A percentile compares a stretch with the other conserved stretches of the same genome.
Conservation (phyloP, 2,797 vertebrate genomes). For the Sebastes nivosus region DNA sequence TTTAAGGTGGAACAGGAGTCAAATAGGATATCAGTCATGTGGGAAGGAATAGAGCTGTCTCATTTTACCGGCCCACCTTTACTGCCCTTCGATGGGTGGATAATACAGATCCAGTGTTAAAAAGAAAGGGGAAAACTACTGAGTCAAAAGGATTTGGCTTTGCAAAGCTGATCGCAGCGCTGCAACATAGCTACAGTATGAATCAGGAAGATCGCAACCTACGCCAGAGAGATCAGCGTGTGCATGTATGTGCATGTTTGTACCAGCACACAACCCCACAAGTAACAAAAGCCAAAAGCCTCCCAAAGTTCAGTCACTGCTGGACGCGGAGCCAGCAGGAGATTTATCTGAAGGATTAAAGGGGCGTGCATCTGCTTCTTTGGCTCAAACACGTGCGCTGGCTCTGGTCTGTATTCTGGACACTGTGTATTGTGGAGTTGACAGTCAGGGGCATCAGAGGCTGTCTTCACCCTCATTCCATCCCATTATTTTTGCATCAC, state of each 20-base stretch:
- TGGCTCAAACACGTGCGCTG: conserved; percentile 47
- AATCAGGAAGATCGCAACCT: conserved; percentile 21
- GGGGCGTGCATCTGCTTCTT: conserved; percentile 66
- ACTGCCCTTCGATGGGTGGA: conserved; percentile 23
- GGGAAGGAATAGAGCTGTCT: conserved; percentile 19
- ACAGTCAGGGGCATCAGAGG: conserved; percentile 13
- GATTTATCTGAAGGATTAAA: conserved; percentile 79
- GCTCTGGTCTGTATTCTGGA: conserved; percentile 19
- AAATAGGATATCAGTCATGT: conserved; percentile 21
- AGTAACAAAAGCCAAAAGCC: conserved; percentile 51
- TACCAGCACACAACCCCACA: conserved; percentile 1
- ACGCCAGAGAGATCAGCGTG: conserved; percentile 21
- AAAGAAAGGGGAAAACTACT: conserved; percentile 18
- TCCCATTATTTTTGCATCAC: conserved; percentile 53
- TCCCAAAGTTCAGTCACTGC: conserved; percentile 50
- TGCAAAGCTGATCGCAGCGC: conserved; percentile 10
- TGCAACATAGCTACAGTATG: conserved; percentile 8
- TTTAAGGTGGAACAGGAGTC: conserved; percentile 55
- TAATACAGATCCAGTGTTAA: conserved; percentile 22
- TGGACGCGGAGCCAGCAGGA: conserved; percentile 58
- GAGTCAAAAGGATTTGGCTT: conserved; percentile 41
- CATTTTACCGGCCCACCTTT: conserved; percentile 38
- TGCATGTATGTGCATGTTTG: conserved; percentile 34
- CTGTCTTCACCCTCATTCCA: conserved; percentile 44
- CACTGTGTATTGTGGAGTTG: background rate